phyloP scores from a whole-genome alignment of 2,113 vertebrate genomes.

The Phodopus roborovskii region DNA sequence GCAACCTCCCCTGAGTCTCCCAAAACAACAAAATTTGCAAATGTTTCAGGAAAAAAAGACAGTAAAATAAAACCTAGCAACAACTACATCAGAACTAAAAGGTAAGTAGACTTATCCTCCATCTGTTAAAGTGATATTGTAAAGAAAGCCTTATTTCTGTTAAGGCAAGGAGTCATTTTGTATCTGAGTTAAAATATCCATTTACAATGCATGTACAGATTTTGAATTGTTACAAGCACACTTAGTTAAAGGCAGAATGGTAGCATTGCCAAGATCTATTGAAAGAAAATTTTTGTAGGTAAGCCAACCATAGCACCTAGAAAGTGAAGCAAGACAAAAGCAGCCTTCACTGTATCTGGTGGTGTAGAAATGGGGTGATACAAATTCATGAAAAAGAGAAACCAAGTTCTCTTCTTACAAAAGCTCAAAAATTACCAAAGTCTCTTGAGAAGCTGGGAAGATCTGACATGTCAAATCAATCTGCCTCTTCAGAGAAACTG shows the following conservation, averaged over 20 bases:
- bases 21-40: not conserved
- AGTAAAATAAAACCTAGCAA: not conserved
- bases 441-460: constrained; percentile 33
- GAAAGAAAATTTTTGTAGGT: constrained; percentile 16
- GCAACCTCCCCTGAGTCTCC: not conserved
- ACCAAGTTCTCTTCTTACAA: constrained; percentile 43
- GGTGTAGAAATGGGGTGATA: constrained; percentile 17
- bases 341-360: not conserved
- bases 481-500: constrained; percentile 31
- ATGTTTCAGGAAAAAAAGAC: not conserved
- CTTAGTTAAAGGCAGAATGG: not conserved
- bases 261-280: not conserved
- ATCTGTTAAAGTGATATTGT: constrained; percentile 2
- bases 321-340: constrained; percentile 44
- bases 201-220: not conserved
- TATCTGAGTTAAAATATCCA: not conserved
- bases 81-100: constrained; percentile 8
- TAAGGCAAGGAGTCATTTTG: not conserved
- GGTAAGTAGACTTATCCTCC: not conserved
- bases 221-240: not conserved
- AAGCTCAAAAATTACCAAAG: constrained; percentile 61
- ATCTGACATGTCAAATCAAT: constrained; percentile 63
- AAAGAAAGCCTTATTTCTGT: not conserved
- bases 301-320: not conserved
- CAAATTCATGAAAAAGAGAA: constrained; percentile 60